Percentiles rank a stretch among this genome's conserved stretches.
Evolutionary conservation across 2,797 vertebrate genomes (phyloP).

Genomic region (Pseudomugil gertrudae): DNA sequence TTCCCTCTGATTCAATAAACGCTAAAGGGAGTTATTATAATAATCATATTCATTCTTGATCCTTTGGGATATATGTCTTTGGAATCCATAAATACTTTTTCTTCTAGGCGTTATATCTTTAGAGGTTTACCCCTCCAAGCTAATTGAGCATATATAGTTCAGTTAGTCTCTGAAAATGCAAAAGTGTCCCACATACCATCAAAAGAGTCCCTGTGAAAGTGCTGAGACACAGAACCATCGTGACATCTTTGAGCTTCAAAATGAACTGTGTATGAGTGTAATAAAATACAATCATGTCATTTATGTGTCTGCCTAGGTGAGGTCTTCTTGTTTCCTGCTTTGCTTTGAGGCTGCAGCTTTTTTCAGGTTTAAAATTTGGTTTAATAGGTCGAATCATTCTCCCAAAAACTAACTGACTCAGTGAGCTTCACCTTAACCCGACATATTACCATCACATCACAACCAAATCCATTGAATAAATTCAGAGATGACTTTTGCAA

Average conservation of each 20-base stretch:
- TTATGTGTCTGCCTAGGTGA: slow-evolving; percentile 37
- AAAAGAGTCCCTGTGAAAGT: slow-evolving; percentile 57
- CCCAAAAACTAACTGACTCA: slow-evolving; percentile 31
- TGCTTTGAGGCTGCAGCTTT: slow-evolving; percentile 44
- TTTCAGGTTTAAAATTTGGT: slow-evolving; percentile 59
- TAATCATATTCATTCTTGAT: slow-evolving; percentile 72
- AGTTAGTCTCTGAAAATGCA: slow-evolving; percentile 57
- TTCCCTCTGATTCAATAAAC: slow-evolving; percentile 78
- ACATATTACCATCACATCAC: slow-evolving; percentile 27
- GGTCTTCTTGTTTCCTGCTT: slow-evolving; percentile 30
- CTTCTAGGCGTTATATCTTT: slow-evolving; percentile 54
- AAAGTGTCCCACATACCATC: slow-evolving; percentile 61
- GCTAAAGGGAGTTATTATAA: slow-evolving; percentile 71
- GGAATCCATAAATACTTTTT: slow-evolving; percentile 72
- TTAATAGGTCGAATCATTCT: slow-evolving; percentile 29
- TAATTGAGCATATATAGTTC: slow-evolving; percentile 53
- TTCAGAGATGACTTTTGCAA: slow-evolving; percentile 40
- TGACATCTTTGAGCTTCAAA: slow-evolving; percentile 63
- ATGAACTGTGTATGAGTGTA: slow-evolving; percentile 38
- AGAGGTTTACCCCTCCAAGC: slow-evolving; percentile 50
- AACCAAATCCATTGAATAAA: slow-evolving; percentile 18
- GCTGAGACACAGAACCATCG: slow-evolving; percentile 44
- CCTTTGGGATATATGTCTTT: slow-evolving; percentile 73
- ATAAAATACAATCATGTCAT: slow-evolving; percentile 57
- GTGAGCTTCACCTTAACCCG: slow-evolving; percentile 28